Base-by-base conservation (phyloP, 2,888 invertebrate genomes). In the Epirrhoe alternata region DNA sequence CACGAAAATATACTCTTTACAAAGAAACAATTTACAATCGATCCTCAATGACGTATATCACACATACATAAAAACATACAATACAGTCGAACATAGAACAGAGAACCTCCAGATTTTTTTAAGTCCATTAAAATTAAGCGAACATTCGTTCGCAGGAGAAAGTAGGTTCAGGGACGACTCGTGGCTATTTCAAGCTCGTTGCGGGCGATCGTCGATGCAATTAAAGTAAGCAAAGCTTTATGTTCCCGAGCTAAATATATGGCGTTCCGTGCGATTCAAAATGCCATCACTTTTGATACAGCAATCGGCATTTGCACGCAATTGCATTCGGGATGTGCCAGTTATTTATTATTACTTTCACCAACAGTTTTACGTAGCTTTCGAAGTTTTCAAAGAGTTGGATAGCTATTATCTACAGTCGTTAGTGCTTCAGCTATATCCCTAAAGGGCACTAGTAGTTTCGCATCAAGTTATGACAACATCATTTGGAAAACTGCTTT, bases 171-270 rank as follows among this genome's bases (percentile, higher is more conserved):
- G 89, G 93, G 92, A 85, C 93, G 87, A 81, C 80, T 79, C 78
- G 84, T 78, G 80, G 88, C 87, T 92, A 92, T 92, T 92, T 92
- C 77, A 85, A 90, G 85, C 86, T 79, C 89, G 82, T 83, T 86
- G 88, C 92, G 86, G 88, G 87, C 92, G 92, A 90, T 90, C 89
- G 88, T 78, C 89, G 88, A 87, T 90, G 92, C 92, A 91, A 92
- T 92, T 92, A 93, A 91, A 91, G 92, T 89, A 87, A 89, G 86
- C 88, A 86, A 84, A 89, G 88, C 87, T 89, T 88, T 90, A 90
- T 88, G 88, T 86, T 84, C 83, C 73, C 72, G 74, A 78, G 85
- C 87, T 90, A 91, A 89, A 91, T 88, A 87, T 91, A 90, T 58
- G 42, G 50, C 66, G 58, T 62, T 66, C 59, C 53, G 55, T 80